Evolutionary conservation across 2,888 invertebrate genomes (phyloP), one percentile per base, ranked within the genome.

Genomic region (Myopa testacea): DNA sequence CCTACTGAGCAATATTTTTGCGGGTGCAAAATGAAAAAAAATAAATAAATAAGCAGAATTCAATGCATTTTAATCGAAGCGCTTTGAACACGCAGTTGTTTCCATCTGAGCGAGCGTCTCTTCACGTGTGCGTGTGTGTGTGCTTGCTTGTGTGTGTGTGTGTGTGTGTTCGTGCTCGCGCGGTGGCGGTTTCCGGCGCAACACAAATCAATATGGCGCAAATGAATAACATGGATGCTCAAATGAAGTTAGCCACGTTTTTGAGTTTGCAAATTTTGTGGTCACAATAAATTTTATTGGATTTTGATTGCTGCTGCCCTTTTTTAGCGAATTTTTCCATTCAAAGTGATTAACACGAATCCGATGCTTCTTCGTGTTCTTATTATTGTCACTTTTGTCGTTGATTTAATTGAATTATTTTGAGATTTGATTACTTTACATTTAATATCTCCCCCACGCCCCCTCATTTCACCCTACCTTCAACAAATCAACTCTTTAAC

Each of bases 11-110:
- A 19, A 26, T 63, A n/a, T 63, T 63, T 63, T 63, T 63, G 6
- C 7, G 63, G 26, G 12, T 26, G 34, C 26, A 16, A 55, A 55
- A 16, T 4, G 19, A 63, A 63, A 45, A 45, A 45, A 8, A 45
- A 45, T 45, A 45, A 71, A 58, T 14, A 12, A 50, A 37, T 45
- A 50, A 19, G 0, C 38, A 78, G 84, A 86, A 87, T 86, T 87
- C 87, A 83, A 87, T 87, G 87, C 87, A 88, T 87, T 87, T 87
- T 87, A 87, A 87, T 87, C 88, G 87, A 88, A 86, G 85, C 83
- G 85, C 52, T 45, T 45, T 45, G 40, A 34, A 8, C n/a, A n/a
- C 14, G 26, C 38, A 14, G 40, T 72, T 55, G 37, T 75, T 45
- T 55, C 12, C 12, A 8, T 50, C 12, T 8, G 50, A n/a, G n/a